Evolutionary conservation across 2,888 invertebrate species (phyloP).

Genomic region (Dendrolimus pini): DNA sequence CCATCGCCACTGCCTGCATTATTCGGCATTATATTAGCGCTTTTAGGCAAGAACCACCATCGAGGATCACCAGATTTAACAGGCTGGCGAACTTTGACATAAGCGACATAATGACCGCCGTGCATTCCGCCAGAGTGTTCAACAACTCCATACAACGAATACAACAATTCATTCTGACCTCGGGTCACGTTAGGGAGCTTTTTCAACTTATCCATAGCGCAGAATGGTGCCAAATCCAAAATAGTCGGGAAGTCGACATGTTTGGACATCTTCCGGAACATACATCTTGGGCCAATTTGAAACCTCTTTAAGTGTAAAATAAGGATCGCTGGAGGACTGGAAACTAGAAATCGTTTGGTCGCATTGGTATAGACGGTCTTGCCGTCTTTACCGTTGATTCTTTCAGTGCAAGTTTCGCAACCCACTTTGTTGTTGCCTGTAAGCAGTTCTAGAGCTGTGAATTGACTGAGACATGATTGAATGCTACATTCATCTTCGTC

Average conservation of each 20-base stretch:
- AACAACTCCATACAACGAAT: conserved; percentile 95
- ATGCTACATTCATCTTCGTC: conserved; percentile 90
- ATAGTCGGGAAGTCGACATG: conserved; percentile 91
- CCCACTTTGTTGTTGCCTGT: conserved; percentile 95
- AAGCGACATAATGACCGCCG: conserved; percentile 93
- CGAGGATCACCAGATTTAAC: conserved; percentile 79
- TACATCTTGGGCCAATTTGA: conserved; percentile 84
- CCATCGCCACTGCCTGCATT: conserved; percentile 55
- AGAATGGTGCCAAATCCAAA: conserved; percentile 94
- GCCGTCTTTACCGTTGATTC: conserved; percentile 80
- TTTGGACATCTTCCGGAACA: conserved; percentile 89
- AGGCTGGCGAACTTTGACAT: conserved; percentile 89
- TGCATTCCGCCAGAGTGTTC: conserved; percentile 95
- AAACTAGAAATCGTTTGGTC: conserved; percentile 90
- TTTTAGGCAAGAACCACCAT: conserved; percentile 84
- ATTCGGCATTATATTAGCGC: conserved; percentile 70
- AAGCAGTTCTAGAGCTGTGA: conserved; percentile 93
- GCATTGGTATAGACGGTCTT: conserved; percentile 88
- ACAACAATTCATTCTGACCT: conserved; percentile 83
- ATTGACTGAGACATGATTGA: conserved; percentile 93
- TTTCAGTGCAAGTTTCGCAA: conserved; percentile 91
- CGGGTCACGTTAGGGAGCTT: conserved; percentile 78
- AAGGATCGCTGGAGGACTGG: conserved; percentile 93
- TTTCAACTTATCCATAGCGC: conserved; percentile 81
- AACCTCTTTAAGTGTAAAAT: conserved; percentile 97